Evolutionary conservation across 92 coral and sea anemone genomes (phyloP), one percentile per base, ranked within the genome.

Genomic region (Palythoa grandiflora): DNA sequence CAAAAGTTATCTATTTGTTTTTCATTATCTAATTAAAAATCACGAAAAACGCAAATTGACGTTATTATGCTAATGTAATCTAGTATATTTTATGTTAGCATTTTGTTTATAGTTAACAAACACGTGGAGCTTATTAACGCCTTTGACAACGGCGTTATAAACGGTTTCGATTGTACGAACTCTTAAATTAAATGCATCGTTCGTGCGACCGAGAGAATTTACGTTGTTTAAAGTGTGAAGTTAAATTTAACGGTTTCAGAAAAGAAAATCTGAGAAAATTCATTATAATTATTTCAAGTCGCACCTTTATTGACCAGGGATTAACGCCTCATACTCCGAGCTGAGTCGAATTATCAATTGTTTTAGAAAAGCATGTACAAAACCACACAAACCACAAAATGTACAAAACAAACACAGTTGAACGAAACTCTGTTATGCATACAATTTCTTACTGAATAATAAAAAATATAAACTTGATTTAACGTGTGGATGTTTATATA

Each of bases 401-500:
- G 65, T 59, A 59, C 65, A 59, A 59, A 59, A 59, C 3, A 59
- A 11, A 59, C 19, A 59, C 65, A 59, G 50, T 44, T 44, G 13
- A 59, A 59, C 16, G 16, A 59, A 3, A 1, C 14, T 13, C 47
- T 12, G 17, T 65, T 36, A 65, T 3, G 3, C 71, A 14, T 17
- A 65, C 71, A 17, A 17, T 65, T 21, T 65, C 38, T 14, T 5
- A 19, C 71, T 17, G 47, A 36, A 12, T 12, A 35, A 70, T 35
- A 14, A 70, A 35, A 12, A 70, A 79, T 39, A 20, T 11, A 13
- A 40, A 81, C 39, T 70, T 63, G 73, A 37, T 71, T 38, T 47
- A 81, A 21, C 39, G 39, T n/a, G 47, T 81, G 20, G 36, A 81
- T 12, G 10, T 21, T 81, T n/a, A 81, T 66, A 81, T 66, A 38